A percentile compares a stretch with the other conserved stretches of the same genome.
phyloP scores from a whole-genome alignment of 2,888 invertebrate species.

The Oscheius sp. region DNA sequence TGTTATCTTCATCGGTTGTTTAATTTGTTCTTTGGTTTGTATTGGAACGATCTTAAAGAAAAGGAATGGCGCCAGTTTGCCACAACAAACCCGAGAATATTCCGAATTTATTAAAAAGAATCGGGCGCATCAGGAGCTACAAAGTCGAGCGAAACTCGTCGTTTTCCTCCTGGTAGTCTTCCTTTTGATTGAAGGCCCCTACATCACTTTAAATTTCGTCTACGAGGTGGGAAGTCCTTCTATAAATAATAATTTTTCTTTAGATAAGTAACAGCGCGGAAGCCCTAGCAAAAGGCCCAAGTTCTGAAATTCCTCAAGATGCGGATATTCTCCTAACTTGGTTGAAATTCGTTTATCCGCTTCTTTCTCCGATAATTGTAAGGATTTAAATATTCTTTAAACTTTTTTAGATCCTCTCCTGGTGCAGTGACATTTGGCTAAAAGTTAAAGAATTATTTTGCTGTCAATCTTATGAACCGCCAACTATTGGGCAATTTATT shows the following conservation, averaged over 20 bases:
- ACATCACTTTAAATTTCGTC: constrained; percentile 64
- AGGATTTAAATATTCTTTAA: constrained; percentile 33
- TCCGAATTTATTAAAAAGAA: constrained; percentile 56
- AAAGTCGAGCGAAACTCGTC: constrained; percentile 40
- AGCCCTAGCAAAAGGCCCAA: constrained; percentile 37
- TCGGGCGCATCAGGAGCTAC: constrained; percentile 34
- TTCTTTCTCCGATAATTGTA: constrained; percentile 67
- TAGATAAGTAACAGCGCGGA: constrained; percentile 54
- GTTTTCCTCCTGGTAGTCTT: constrained; percentile 53
- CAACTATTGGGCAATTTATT: constrained; percentile 53
- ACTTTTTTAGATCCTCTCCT: constrained; percentile 59
- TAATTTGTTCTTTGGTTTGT: constrained; percentile 61
- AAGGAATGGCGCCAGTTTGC: constrained; percentile 48
- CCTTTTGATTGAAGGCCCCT: constrained; percentile 66
- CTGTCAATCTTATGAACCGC: constrained; percentile 60
- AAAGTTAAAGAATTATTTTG: constrained; percentile 66
- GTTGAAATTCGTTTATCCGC: constrained; percentile 67
- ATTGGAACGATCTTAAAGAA: constrained; percentile 58
- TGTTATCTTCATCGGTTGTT: constrained; percentile 62
- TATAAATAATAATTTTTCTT: no score
- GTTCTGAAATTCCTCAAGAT: constrained; percentile 58
- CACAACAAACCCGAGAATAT: constrained; percentile 54
- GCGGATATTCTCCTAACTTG: constrained; percentile 68
- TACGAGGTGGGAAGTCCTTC: constrained; percentile 50
- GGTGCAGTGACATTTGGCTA: constrained; percentile 68